Base-by-base conservation (phyloP, 2,888 invertebrate genomes). In the Octodonta nipae region DNA sequence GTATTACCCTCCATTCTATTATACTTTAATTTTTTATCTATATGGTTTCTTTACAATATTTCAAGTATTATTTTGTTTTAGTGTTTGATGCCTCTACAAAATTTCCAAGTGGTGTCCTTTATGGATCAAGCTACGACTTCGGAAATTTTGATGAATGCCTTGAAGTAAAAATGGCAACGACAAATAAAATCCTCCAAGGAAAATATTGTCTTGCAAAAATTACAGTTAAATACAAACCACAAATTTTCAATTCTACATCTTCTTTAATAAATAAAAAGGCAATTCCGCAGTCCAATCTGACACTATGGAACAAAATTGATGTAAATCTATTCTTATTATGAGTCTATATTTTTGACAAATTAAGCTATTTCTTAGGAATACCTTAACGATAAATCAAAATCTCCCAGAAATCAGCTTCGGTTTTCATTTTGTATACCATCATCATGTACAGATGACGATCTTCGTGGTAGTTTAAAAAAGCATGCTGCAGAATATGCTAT, bases 111-210 rank as follows among this genome's bases (percentile, higher is more conserved):
- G 79, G 79, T 10, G 56, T 78, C 4, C 66, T 78, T 11, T 71
- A 68, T 37, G 78, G 78, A 2, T 70, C 74, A 2, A 66, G 70
- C 1, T 75, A 72, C 57, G 76, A 79, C 37, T 64, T 78, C 37
- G 79, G 79, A 1, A 77, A 79, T 57, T 79, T 73, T 47, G 79
- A 79, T 53, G 76, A 79, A 56, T 79, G 79, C 46, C 58, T 78
- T 8, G 46, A 55, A 36, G 53, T 60, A 14, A 39, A 39, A 16
- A 46, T 50, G 11, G 44, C 46, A 3, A 33, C 40, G 13, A 14
- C 46, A 1, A 33, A 38, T 3, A 37, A 43, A 7, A 55, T 58
- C 11, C 65, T 74, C 24, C 54, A 60, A 20, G 75, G 73, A 1
- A 71, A 76, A 51, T 78, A 78, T 49, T 79, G 78, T 51, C 63